These are phyloP conservation scores for Tachuris rubrigastra DNA, from an alignment of 2,113 vertebrate species.

Conservation along the genomic window DNA sequence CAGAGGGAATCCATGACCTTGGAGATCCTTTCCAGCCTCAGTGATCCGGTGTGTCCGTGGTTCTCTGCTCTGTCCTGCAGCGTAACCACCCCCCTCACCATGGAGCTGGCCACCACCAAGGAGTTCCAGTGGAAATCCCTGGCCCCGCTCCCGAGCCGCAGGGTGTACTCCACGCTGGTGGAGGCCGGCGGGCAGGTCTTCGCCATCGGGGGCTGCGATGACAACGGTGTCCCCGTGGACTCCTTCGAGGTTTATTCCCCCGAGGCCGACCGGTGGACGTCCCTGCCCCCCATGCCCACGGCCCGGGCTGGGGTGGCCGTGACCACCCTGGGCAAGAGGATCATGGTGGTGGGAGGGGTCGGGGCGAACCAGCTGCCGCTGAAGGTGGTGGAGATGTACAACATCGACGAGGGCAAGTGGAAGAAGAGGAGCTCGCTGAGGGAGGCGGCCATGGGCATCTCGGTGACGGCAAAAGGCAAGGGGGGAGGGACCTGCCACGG, in stretches of 20 bases:
- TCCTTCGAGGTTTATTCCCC: slow-evolving; percentile 90
- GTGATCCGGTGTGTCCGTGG: rapidly evolving
- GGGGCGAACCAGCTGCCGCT: slow-evolving; percentile 88
- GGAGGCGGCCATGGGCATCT: slow-evolving; percentile 93
- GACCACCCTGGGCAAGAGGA: slow-evolving; percentile 87
- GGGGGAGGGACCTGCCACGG: neutral
- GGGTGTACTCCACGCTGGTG: slow-evolving; percentile 90
- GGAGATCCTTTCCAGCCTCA: rapidly evolving
- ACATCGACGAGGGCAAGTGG: slow-evolving; percentile 93
- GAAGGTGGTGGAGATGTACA: slow-evolving; percentile 92
- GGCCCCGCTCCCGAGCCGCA: slow-evolving; percentile 83
- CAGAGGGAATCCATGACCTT: rapidly evolving
- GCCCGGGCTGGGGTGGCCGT: slow-evolving; percentile 89
- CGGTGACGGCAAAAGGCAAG: slow-evolving; percentile 90
- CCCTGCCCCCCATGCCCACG: slow-evolving; percentile 86
- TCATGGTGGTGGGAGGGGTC: slow-evolving; percentile 93
- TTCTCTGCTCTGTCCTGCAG: neutral
- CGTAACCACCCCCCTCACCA: slow-evolving; percentile 11
- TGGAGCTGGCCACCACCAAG: slow-evolving; percentile 85
- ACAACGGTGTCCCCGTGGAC: slow-evolving; percentile 83
- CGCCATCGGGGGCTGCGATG: slow-evolving; percentile 92
- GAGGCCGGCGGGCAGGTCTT: slow-evolving; percentile 91
- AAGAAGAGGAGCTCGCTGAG: slow-evolving; percentile 89
- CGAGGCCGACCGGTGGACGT: slow-evolving; percentile 90
- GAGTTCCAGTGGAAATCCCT: slow-evolving; percentile 94